Conservation (phyloP, 2,888 invertebrate species). For the Capitulum mitella region DNA sequence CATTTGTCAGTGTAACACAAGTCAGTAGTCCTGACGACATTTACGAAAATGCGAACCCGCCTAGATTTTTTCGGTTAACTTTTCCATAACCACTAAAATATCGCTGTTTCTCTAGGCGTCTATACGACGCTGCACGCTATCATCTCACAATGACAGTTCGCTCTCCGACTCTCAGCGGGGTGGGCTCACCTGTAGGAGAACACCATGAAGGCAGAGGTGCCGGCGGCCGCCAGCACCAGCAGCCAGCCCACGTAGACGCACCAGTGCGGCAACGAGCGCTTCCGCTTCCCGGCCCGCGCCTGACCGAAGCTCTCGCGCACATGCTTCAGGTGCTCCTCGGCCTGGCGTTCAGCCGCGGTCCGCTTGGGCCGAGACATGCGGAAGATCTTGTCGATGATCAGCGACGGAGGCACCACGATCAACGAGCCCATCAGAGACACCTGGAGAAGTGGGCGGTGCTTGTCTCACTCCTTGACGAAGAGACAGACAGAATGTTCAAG, state of each 20-base stretch:
- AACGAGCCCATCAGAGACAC: conserved; percentile 44
- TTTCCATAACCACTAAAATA: too few relatives aligned
- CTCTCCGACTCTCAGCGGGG: too few relatives aligned
- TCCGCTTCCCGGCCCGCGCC: conserved; percentile 26
- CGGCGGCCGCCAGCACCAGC: conserved; percentile 41
- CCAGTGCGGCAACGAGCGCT: conserved; percentile 34
- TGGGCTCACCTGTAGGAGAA: conserved; percentile 40
- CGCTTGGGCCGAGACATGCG: conserved; percentile 41
- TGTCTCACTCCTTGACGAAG: too few relatives aligned
- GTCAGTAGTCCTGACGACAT: too few relatives aligned
- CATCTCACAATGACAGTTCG: background rate
- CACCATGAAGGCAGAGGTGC: conserved; percentile 41
- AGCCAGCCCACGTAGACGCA: conserved; percentile 42
- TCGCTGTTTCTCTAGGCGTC: too few relatives aligned
- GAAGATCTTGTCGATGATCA: conserved; percentile 45
- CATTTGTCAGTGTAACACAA: too few relatives aligned
- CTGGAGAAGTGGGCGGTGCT: too few relatives aligned
- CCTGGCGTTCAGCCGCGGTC: conserved; percentile 23
- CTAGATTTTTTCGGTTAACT: too few relatives aligned
- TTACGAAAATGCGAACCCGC: too few relatives aligned
- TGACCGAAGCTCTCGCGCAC: background rate
- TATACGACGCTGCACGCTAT: background rate
- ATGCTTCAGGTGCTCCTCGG: conserved; percentile 20
- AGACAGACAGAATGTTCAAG: too few relatives aligned
- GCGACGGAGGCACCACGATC: conserved; percentile 46